Conservation (phyloP, 2,888 invertebrate genomes). For the Oligia latruncula region DNA sequence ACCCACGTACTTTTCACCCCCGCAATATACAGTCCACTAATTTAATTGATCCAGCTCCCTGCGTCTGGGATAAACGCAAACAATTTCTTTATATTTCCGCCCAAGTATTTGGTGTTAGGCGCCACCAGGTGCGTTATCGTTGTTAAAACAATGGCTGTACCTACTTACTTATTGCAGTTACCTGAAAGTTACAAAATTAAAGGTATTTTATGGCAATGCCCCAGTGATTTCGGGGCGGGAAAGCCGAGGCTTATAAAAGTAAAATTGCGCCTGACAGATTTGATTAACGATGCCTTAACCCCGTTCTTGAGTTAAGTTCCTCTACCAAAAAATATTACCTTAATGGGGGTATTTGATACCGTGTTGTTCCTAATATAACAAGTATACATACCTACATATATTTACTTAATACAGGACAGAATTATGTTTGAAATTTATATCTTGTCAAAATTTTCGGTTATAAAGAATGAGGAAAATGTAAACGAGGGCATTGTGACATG, state of each 20-base stretch:
- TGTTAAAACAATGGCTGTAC: not conserved
- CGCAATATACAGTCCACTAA: too few relatives aligned
- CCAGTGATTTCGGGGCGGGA: constrained; percentile 20
- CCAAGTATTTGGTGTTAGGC: too few relatives aligned
- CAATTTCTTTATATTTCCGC: too few relatives aligned
- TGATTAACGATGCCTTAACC: constrained; percentile 45
- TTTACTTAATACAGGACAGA: not conserved
- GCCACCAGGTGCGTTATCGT: not conserved
- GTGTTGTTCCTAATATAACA: not conserved
- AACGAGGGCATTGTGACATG: not conserved
- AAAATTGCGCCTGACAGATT: constrained; percentile 48
- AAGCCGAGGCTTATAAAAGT: constrained; percentile 41
- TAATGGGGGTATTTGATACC: constrained; percentile 30
- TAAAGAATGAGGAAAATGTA: constrained; percentile 3
- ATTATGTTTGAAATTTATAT: not conserved
- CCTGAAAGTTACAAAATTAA: constrained; percentile 3
- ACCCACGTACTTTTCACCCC: too few relatives aligned
- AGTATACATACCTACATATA: not conserved
- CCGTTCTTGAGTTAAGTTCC: constrained; percentile 35
- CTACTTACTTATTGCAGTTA: not conserved
- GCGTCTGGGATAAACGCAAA: too few relatives aligned
- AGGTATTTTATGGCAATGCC: constrained; percentile 8
- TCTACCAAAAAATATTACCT: constrained; percentile 14
- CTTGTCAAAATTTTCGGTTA: not conserved
- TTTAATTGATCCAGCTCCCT: too few relatives aligned